A percentile compares a stretch with the other conserved stretches of the same genome.
Conservation (phyloP, 2,797 vertebrate species). For the Salmo trutta region DNA sequence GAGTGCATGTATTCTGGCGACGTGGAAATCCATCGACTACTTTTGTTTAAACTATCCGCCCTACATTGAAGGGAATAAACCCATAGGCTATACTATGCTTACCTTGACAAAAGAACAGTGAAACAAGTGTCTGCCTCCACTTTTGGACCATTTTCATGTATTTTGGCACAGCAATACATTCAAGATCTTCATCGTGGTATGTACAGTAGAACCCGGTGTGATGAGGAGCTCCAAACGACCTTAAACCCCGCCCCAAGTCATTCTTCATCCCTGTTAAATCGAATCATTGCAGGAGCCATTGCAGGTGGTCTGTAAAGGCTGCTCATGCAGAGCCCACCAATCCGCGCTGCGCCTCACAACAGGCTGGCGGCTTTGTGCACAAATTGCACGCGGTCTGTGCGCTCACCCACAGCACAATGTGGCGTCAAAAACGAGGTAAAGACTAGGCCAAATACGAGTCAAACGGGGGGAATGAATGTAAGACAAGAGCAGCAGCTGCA, state of each 20-base stretch:
- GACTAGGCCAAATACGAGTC: background rate
- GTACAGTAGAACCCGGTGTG: conserved; percentile 18
- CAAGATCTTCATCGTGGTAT: conserved; percentile 19
- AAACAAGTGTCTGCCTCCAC: conserved; percentile 47
- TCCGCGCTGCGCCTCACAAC: conserved; percentile 10
- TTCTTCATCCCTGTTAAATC: conserved; percentile 49
- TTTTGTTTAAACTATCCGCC: background rate
- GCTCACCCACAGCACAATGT: background rate
- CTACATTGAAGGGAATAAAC: background rate
- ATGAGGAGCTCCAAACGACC: conserved; percentile 30
- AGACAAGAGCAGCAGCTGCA: background rate
- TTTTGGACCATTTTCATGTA: conserved; percentile 61
- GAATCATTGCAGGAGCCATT: conserved; percentile 56
- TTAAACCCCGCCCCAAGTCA: conserved; percentile 57
- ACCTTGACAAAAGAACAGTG: conserved; percentile 63
- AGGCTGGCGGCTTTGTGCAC: background rate
- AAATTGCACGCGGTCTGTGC: background rate
- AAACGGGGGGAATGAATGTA: background rate
- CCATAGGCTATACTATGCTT: conserved; percentile 23
- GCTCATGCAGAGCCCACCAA: conserved; percentile 40
- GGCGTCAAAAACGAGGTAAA: background rate
- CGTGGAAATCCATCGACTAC: background rate
- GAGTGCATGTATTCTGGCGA: background rate
- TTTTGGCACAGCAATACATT: conserved; percentile 16
- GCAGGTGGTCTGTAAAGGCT: conserved; percentile 55